Conservation (phyloP, 64 coral and sea anemone species). For the Montipora efflorescens region DNA sequence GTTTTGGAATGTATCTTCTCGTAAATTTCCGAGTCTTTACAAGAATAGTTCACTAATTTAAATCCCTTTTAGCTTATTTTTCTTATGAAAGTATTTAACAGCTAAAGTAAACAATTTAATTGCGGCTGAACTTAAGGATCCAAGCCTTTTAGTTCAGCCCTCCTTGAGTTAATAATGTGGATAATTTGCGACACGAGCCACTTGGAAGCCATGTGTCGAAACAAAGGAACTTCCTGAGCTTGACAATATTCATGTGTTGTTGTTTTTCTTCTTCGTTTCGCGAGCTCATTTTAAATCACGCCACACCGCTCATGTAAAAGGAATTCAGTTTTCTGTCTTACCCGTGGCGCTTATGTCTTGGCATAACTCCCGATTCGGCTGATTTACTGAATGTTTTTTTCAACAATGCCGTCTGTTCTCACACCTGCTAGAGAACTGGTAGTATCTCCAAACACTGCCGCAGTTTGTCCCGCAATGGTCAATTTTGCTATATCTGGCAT, state of each 20-base stretch:
- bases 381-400: conserved; percentile 21
- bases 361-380: not conserved
- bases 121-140: not conserved
- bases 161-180: not conserved
- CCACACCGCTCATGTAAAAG: not conserved
- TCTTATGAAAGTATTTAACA: not conserved
- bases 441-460: not conserved
- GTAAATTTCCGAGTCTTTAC: too few species aligned
- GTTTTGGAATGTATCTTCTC: too few species aligned
- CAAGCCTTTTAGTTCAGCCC: not conserved
- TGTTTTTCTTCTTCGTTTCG: not conserved
- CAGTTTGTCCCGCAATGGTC: not conserved
- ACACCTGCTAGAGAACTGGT: not conserved
- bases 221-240: not conserved
- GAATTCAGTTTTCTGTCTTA: not conserved
- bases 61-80: not conserved
- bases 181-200: not conserved
- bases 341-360: not conserved
- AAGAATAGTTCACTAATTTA: not conserved
- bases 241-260: not conserved
- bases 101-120: not conserved
- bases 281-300: not conserved
- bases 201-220: not conserved
- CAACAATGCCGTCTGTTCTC: not conserved
- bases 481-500: not conserved